These are phyloP conservation scores for Periophthalmus modestus DNA, from an alignment of 2,113 vertebrate genomes.

Conservation along the genomic window DNA sequence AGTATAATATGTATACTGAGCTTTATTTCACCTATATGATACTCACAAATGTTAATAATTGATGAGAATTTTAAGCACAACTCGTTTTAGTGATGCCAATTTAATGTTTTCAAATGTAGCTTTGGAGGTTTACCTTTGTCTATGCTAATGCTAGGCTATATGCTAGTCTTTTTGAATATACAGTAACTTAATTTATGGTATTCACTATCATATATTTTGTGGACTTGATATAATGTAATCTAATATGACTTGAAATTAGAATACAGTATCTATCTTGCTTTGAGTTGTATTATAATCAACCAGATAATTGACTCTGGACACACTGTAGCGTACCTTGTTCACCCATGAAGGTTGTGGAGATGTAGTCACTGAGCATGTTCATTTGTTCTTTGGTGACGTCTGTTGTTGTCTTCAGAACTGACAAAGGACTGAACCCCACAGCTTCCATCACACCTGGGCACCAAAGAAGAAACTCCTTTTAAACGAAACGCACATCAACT, in stretches of 20 bases:
- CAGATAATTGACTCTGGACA: not conserved
- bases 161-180: not conserved
- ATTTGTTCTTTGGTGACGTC: constrained; percentile 67
- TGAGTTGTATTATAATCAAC: not conserved
- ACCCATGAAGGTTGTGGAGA: constrained; percentile 49
- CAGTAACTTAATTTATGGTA: not conserved
- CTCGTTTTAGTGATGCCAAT: too few species aligned
- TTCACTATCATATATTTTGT: too few species aligned
- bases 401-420: constrained; percentile 49
- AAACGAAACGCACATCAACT: not conserved
- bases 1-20: too few species aligned
- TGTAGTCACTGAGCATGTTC: constrained; percentile 40
- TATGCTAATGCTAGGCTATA: not conserved
- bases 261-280: not conserved
- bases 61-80: too few species aligned
- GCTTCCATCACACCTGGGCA: constrained; percentile 52
- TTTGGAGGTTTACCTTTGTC: too few species aligned
- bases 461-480: not conserved
- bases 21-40: too few species aligned
- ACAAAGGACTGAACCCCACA: constrained; percentile 62
- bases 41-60: too few species aligned
- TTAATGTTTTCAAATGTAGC: too few species aligned
- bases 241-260: too few species aligned
- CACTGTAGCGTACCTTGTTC: constrained; percentile 65
- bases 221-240: too few species aligned